Base-by-base conservation (phyloP, 2,888 invertebrate genomes). In the Tenthredo livida region DNA sequence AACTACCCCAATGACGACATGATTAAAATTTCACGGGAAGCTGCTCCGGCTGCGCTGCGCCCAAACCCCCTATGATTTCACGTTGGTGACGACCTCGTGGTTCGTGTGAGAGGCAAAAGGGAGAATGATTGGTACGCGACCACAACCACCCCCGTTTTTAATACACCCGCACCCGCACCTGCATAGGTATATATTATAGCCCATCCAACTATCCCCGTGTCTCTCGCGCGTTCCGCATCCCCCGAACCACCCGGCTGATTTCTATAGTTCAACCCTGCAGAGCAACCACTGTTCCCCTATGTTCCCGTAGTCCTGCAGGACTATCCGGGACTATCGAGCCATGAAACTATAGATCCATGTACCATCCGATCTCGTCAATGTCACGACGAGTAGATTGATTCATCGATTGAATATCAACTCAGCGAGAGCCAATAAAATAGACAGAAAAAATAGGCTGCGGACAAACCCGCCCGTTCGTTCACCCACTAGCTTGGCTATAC, bases 1-100 rank as follows among this genome's bases (percentile, higher is more conserved):
- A 93, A 93, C 92, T 92, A 92, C 90, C 91, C 92, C 92, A 92
- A 92, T 92, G 92, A 92, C 92, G 92, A 92, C 90, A 91, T 92
- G 92, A 93, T 93, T 93, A 93, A 93, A 93, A 92, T 93, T 93
- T 92, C 92, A 93, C 92, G 89, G 90, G 85, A 90, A 89, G 88
- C 88, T 89, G 90, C 90, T 88, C 89, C 87, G 88, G 47, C 84
- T 70, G 65, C 80, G 80, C 61, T 61, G 80, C 80, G 21, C 61
- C 80, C 50, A 80, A 80, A 58, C 80, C 61, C 61, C 80, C 58
- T 61, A 58, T 61, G 80, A 80, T 80, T 80, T 61, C 80, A 61
- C 80, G 80, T 80, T 80, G 61, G 80, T 80, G 80, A 80, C 80
- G 80, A 80, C 58, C 61, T 80, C 80, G 80, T 43, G 80, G 80